Evolutionary conservation across 2,113 vertebrate species (phyloP), one percentile per base, ranked within the genome.

Genomic region (Onychostoma macrolepis): DNA sequence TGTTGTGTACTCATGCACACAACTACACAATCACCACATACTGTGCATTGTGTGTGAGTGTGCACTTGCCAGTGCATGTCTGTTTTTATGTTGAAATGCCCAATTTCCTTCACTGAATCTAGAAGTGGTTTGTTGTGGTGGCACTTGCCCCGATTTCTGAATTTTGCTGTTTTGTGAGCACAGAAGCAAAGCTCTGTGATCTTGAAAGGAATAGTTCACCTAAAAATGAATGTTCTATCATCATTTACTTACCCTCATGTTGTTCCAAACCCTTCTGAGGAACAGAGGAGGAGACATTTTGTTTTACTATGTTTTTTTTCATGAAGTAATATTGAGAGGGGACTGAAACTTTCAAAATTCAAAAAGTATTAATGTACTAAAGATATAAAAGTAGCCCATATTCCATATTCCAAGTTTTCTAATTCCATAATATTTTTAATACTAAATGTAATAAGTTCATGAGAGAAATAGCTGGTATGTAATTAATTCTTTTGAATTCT

Each of bases 1-100:
- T 88, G 82, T 48, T 83, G 87, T 94, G 88, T 91, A 67, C 86
- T 65, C 85, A 87, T 86, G 65, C 19, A 56, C 28, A 79, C 76
- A 79, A 33, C 19, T 6, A 11, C 17, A 24, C 50, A 63, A 38
- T 58, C 77, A 45, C 24, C 38, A 81, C 38, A 26, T 63, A 81
- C 26, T 12, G 0, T 28, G 5, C 41, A 65, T 9, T 11, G 0
- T 26, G 36, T 41, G 28, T 79, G 26, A 1, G 76, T 53, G 53
- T 80, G 33, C 33, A 36, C 33, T 41, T 48, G 8, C 61, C 17
- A 83, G 81, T 83, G 43, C 63, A 83, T 83, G 81, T 13, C 56
- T 26, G 33, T 6, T 83, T 83, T 65, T 69, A 43, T 83, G 63
- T 81, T 81, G 56, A 81, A 65, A 75, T 63, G 24, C 12, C 28